Conservation (phyloP, 1,140 invertebrate genomes). For the Periplaneta americana region DNA sequence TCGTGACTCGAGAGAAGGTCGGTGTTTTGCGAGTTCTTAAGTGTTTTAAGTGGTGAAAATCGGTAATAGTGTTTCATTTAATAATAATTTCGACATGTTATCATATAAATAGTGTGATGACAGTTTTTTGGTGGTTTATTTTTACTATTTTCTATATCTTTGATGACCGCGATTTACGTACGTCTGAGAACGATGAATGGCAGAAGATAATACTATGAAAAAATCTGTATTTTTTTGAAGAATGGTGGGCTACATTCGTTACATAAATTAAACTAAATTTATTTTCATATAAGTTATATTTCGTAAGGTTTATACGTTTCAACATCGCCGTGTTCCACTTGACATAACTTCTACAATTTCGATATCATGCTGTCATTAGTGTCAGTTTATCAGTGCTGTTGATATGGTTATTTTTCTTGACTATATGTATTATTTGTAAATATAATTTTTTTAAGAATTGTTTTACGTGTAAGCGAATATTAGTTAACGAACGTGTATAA, state of each 20-base stretch:
- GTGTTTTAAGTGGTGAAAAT: not conserved
- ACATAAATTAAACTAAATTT: not conserved
- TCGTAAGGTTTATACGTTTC: not conserved
- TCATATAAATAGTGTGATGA: not conserved
- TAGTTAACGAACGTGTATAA: not conserved
- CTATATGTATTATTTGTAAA: not conserved
- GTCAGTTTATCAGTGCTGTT: not conserved
- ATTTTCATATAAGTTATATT: not conserved
- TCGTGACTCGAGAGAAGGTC: conserved; percentile 15
- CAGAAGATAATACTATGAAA: not conserved
- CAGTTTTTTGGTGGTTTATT: not conserved
- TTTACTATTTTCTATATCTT: not conserved
- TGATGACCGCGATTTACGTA: not conserved
- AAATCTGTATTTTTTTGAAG: not conserved
- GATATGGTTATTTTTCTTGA: not conserved
- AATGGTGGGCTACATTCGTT: not conserved
- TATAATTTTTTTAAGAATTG: not conserved
- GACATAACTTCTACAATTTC: not conserved
- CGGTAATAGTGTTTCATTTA: not conserved
- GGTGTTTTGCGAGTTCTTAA: conserved; percentile 2
- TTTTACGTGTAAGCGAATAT: not conserved
- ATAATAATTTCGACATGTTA: not conserved
- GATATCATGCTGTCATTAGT: not conserved
- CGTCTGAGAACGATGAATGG: not conserved
- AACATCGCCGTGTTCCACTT: not conserved